Base-by-base conservation (phyloP, 2,888 invertebrate species). In the Toxonevra muliebris region DNA sequence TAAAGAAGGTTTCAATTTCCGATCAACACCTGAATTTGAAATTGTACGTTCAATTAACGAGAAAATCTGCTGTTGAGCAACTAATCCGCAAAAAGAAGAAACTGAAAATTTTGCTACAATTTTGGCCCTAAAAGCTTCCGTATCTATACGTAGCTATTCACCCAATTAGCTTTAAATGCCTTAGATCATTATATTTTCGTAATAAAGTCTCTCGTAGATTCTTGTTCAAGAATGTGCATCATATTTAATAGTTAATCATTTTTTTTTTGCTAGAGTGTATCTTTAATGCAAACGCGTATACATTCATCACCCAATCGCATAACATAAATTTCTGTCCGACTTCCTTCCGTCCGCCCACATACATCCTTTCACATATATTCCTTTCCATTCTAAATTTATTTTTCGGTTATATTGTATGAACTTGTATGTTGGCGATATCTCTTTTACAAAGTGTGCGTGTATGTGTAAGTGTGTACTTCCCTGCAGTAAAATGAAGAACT, bases 21-120 rank as follows among this genome's bases (percentile, higher is more conserved):
- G 95, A 76, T 97, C 98, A 0, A 95, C 97, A 3, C 97, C 98
- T 1, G 99, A 99, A 84, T 92, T 99, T 84, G 99, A 99, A 87
- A 96, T 98, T 72, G 97, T 99, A 30, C 91, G 94, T 77, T 92
- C 93, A 13, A 95, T 99, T 76, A 99, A 99, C 86, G 95, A 97
- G 86, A 91, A 94, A 74, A 93, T 94, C 0, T 99, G 99, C 86
- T 98, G 97, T 83, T 88, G 99, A 73, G 93, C 98, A 7, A 93
- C 93, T 70, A 97, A 97, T 87, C 97, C 98, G 1, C 90, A 94
- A 71, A 96, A 97, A 83, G 98, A 98, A 84, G 98, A 98, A 86
- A 92, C 93, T 0, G 97, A 98, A 85, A 91, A 95, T 81, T 90
- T 93, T n/a, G 91, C 92, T 73, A 99, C 97, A 83, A 90, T 92